Base-by-base conservation (phyloP, 2,888 invertebrate genomes). In the Stramonita haemastoma region DNA sequence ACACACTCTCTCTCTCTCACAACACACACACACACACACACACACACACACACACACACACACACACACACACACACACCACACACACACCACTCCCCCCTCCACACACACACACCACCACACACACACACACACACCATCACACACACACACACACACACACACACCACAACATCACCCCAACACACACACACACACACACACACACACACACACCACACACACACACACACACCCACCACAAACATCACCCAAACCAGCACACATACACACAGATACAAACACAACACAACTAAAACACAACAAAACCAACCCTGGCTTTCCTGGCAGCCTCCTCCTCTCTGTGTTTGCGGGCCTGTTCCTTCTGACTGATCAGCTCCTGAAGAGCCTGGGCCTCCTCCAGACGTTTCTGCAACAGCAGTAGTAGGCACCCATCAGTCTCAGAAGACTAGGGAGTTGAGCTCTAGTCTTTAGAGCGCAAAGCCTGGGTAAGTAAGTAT, bases 381-480 rank as follows among this genome's bases (percentile, higher is more conserved):
- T 95, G 93, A 26, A 95, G 89, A 19, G 91, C 92, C 86, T 89
- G 91, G 0, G 93, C 93, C 90, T 94, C 94, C 87, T 93, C 92
- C 60, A 94, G 91, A 26, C 94, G 92, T 90, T 91, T 91, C 94
- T 94, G 87, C 19, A n/a, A 13, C 15, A 32, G 19, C 32, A 32
- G 34, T n/a, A n/a, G n/a, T n/a, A n/a, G n/a, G n/a, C n/a, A n/a
- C n/a, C n/a, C n/a, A n/a, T n/a, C n/a, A n/a, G n/a, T n/a, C n/a
- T n/a, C n/a, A n/a, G n/a, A n/a, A n/a, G n/a, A n/a, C n/a, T n/a
- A n/a, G n/a, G n/a, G n/a, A n/a, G n/a, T n/a, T n/a, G n/a, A n/a
- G n/a, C n/a, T n/a, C n/a, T n/a, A n/a, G n/a, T n/a, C n/a, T n/a
- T n/a, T n/a, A n/a, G n/a, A n/a, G n/a, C n/a, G n/a, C n/a, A n/a